phyloP scores from a whole-genome alignment of 2,797 vertebrate genomes.

The Heterohyrax brucei region DNA sequence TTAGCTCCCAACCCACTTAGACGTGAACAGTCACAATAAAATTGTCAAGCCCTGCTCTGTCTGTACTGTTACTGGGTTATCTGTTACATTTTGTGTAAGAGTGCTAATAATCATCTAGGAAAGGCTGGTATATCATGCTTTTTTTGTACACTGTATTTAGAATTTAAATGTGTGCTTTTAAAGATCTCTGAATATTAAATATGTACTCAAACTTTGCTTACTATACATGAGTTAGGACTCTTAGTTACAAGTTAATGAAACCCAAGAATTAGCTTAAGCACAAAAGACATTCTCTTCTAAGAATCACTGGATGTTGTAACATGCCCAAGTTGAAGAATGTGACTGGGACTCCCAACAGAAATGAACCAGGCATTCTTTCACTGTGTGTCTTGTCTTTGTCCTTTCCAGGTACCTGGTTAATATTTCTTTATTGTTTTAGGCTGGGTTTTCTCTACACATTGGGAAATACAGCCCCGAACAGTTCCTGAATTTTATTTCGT shows the following conservation, averaged over 20 bases:
- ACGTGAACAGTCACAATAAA: too few species aligned
- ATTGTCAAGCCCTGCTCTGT: too few species aligned
- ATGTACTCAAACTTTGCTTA: not conserved
- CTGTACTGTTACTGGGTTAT: too few species aligned
- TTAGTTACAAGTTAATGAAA: not conserved
- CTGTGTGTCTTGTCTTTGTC: not conserved
- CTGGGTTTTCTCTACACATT: not conserved
- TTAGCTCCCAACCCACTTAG: too few species aligned
- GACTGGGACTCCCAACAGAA: not conserved
- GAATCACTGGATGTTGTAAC: not conserved
- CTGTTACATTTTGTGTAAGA: too few species aligned
- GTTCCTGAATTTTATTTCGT: slow-evolving; percentile 19
- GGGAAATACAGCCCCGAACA: not conserved
- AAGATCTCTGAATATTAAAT: not conserved
- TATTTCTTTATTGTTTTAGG: slow-evolving; percentile 25
- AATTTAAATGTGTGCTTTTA: too few species aligned
- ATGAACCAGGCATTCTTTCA: not conserved
- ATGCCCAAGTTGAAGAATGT: slow-evolving; percentile 40
- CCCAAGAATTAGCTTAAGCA: not conserved
- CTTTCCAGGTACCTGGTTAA: not conserved
- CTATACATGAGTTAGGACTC: not conserved
- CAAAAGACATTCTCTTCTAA: not conserved
- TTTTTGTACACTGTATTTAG: too few species aligned
- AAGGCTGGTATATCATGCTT: too few species aligned
- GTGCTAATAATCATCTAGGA: too few species aligned